Evolutionary conservation across 2,888 invertebrate species (phyloP), one percentile per base, ranked within the genome.

Genomic region (Melinaea marsaeus): DNA sequence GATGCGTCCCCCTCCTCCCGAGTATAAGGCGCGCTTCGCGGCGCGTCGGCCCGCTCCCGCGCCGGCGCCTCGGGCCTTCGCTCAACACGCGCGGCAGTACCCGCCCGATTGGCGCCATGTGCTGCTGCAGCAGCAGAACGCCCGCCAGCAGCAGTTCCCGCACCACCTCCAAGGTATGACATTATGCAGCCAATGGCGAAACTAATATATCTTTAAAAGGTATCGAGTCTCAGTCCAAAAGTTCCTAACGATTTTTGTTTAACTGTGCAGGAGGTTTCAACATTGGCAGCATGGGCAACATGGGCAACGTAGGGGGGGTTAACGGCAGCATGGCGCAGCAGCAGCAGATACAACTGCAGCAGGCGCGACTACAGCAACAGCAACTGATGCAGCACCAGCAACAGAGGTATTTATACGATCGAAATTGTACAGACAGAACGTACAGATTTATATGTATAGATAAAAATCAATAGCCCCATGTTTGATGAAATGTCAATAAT

Each of bases 1-100:
- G 74, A 85, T 86, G 88, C 92, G 95, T 60, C 95, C 96, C 37
- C 96, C 96, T 33, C 96, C 96, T 54, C 97, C 96, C 2, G 96
- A 96, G 83, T 96, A 97, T 86, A 96, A 96, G 84, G 93, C 95
- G 76, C 92, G 91, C 73, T 94, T 88, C 86, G 92, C 81, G 80
- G 74, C 77, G 73, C 71, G 79, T 65, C 80, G 85, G 34, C 75
- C 81, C 22, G 79, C 74, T 60, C 64, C 78, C 56, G 72, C 77
- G 42, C 61, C 83, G 71, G 55, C 81, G 73, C 71, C 73, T 45
- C 68, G 68, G 51, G 67, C 82, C 66, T 83, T 80, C 79, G 73
- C 81, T 45, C 80, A 80, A 63, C 85, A 81, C 77, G 84, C 90
- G 74, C 80, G 86, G n/a, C 84, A 80, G 76, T 89, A 89, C 79